Evolutionary conservation across 2,113 vertebrate genomes (phyloP), one percentile per base, ranked within the genome.

Genomic region (Eptesicus fuscus): DNA sequence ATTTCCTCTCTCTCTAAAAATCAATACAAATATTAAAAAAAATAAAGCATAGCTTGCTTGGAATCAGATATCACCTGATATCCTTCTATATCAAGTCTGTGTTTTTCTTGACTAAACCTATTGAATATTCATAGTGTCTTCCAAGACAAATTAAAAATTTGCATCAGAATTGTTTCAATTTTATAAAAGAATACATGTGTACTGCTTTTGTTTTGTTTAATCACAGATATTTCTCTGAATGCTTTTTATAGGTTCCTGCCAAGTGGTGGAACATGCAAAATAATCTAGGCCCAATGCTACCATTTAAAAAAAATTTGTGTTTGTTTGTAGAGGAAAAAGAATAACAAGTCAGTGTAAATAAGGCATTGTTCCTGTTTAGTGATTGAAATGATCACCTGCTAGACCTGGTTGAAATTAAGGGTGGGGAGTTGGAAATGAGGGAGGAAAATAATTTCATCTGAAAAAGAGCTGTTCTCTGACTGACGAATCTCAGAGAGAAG

Each of bases 91-190:
- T 44, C 23, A 88, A 76, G 56, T 30, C 61, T 78, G 2, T 85
- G 80, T 90, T 95, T 91, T 82, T 86, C 73, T 96, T 74, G 53
- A 77, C 1, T 83, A 17, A n/a, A 28, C 30, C 53, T 94, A 49
- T 69, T 92, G 73, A 94, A 95, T 95, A 97, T 95, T 95, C 91
- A 95, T 83, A 53, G 44, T 77, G 67, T 88, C 49, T 91, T 93
- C 11, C 20, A 88, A 92, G 78, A 63, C 93, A 88, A 35, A 69
- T 90, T 65, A 83, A 97, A 91, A 37, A 77, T 85, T 94, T 89
- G 80, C 37, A 18, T 9, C 28, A 87, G 84, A 95, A 96, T 35
- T 12, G 18, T 89, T 95, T 59, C 69, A 74, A 40, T 95, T 95
- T 92, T 88, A 37, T 44, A 86, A 63, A 90, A 77, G 84, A 74